Evolutionary conservation across 1,140 invertebrate species (phyloP), one percentile per base, ranked within the genome.

Genomic region (Brachionus rubens): DNA sequence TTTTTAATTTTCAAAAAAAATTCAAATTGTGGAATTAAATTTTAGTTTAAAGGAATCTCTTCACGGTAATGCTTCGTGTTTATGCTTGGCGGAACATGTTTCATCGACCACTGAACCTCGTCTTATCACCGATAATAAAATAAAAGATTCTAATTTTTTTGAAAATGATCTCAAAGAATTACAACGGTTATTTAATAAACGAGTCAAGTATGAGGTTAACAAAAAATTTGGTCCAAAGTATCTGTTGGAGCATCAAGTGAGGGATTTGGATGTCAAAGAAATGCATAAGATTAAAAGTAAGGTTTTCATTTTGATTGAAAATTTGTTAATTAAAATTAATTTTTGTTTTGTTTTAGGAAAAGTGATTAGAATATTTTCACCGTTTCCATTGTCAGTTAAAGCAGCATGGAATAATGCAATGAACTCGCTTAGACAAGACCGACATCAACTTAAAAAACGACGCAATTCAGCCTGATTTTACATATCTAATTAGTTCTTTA

Each of bases 201-300:
- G 68, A 24, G 68, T 72, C 28, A 72, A 72, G 47, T 72, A 72
- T 72, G 68, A 72, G 30, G 68, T 72, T 9, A 72, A 72, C 50
- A 48, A 33, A 16, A 72, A 72, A 30, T 72, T 72, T 72, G 68
- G 68, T 21, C 12, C n/a, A 21, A 50, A 41, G 9, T 72, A 21
- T 33, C 46, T 72, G 4, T 43, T 46, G 16, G 46, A 72, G 19
- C 68, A 72, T 72, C 68, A 72, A 50, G 68, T 72, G 6, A 28
- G 68, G 33, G 68, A 72, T 40, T 28, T 72, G 16, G 68, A 72
- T 26, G 46, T 72, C 6, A 72, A 72, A 41, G 68, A 72, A 54
- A 72, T 72, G 68, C 41, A 72, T 3, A 72, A 33, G 50, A 72
- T 72, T 50, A 72, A 54, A 72, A 72, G 68, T 72, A 72, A 68